phyloP scores from a whole-genome alignment of 2,888 invertebrate genomes.

The Ichneumoninae sp. region DNA sequence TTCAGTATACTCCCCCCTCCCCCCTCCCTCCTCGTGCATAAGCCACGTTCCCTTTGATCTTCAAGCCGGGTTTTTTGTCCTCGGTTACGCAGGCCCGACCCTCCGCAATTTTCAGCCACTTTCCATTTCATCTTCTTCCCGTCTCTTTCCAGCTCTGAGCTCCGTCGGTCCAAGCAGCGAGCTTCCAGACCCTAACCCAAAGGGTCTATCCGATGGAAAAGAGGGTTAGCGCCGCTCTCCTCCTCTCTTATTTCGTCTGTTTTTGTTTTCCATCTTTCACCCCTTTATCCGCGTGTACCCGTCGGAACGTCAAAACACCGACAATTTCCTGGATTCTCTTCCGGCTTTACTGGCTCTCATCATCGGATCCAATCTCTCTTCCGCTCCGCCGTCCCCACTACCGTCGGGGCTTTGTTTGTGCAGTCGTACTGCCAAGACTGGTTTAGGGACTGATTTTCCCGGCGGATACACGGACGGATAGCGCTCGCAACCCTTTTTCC shows the following conservation, averaged over 20 bases:
- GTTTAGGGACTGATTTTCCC: constrained; percentile 48
- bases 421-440: constrained; percentile 28
- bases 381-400: constrained; percentile 8
- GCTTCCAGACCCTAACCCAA: constrained; percentile 16
- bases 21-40: constrained; percentile 68
- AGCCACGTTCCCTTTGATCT: constrained; percentile 62
- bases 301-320: constrained; percentile 50
- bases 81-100: constrained; percentile 60
- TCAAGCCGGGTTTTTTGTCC: constrained; percentile 51
- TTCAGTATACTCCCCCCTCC: constrained; percentile 38
- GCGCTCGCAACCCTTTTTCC: constrained; percentile 45
- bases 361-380: not conserved
- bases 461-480: constrained; percentile 54
- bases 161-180: constrained; percentile 8
- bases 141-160: constrained; percentile 18
- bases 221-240: constrained; percentile 5
- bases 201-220: constrained; percentile 11
- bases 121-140: constrained; percentile 49
- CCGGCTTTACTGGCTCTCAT: constrained; percentile 18
- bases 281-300: constrained; percentile 35
- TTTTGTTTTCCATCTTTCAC: constrained; percentile 60
- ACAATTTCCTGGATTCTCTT: constrained; percentile 43
- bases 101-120: constrained; percentile 57
- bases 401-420: constrained; percentile 53
- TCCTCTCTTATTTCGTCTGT: constrained; percentile 58